phyloP scores from a whole-genome alignment of 2,888 invertebrate species.

The Macrophya alboannulata region DNA sequence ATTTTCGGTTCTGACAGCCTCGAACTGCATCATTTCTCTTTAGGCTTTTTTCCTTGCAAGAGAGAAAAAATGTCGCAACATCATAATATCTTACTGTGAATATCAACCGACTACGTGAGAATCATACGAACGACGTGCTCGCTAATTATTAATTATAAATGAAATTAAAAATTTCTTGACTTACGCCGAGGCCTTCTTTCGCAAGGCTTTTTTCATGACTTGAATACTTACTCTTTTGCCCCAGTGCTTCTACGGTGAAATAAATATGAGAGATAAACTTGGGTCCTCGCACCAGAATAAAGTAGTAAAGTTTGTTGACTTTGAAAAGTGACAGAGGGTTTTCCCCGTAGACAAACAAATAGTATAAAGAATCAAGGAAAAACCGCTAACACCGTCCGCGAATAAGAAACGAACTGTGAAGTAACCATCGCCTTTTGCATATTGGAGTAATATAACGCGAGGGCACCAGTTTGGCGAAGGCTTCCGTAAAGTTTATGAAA shows the following conservation, averaged over 20 bases:
- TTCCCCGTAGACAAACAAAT: constrained; percentile 35
- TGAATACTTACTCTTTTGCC: background rate
- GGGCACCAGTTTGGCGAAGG: constrained; percentile 22
- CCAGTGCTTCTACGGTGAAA: constrained; percentile 11
- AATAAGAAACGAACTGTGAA: constrained; percentile 40
- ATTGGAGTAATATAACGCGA: constrained; percentile 31
- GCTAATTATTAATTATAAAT: constrained; percentile 33
- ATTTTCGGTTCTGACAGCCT: background rate
- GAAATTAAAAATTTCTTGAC: constrained; percentile 22
- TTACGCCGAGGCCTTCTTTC: background rate
- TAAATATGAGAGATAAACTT: constrained; percentile 45
- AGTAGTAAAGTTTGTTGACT: constrained; percentile 47
- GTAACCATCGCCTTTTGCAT: constrained; percentile 40
- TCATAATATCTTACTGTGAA: constrained; percentile 4
- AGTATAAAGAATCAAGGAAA: constrained; percentile 11
- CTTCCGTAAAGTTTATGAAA: constrained; percentile 45
- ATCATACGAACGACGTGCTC: constrained; percentile 20
- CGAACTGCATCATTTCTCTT: background rate
- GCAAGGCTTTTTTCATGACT: constrained; percentile 7
- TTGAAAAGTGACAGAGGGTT: constrained; percentile 42
- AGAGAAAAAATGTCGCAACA: background rate
- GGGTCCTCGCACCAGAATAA: constrained; percentile 3
- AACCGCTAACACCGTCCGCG: constrained; percentile 3
- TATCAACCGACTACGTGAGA: constrained; percentile 38
- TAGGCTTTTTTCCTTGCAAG: background rate